Evolutionary conservation across 2,797 vertebrate genomes (phyloP).

Genomic region (Eulemur albifrons): DNA sequence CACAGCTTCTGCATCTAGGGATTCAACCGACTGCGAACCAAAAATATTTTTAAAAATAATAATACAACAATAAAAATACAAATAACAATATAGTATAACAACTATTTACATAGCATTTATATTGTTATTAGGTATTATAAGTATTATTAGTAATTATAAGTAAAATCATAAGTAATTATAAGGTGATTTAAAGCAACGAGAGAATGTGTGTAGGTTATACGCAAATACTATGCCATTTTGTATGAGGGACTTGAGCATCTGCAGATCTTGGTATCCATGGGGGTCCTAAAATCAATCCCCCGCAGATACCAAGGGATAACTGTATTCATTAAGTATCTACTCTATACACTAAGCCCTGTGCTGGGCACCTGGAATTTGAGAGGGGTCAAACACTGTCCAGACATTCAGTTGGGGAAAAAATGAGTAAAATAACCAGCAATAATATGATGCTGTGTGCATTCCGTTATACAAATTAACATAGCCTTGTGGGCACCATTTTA

Average conservation of each 20-base stretch:
- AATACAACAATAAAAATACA: neutral
- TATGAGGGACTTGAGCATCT: neutral
- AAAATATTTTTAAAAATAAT: neutral
- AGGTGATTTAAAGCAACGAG: neutral
- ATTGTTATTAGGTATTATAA: neutral
- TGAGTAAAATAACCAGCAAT: neutral
- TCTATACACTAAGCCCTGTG: neutral
- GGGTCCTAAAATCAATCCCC: no score
- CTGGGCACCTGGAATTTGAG: neutral
- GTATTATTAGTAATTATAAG: no score
- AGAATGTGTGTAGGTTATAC: neutral
- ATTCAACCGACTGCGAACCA: neutral
- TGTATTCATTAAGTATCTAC: neutral
- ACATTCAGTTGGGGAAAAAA: no score
- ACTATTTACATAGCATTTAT: neutral
- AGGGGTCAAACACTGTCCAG: neutral
- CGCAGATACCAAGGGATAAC: neutral
- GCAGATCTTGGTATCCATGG: neutral
- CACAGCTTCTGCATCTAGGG: neutral
- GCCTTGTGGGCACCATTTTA: neutral
- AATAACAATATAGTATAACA: neutral
- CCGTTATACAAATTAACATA: neutral
- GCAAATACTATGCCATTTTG: neutral
- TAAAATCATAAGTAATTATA: no score
- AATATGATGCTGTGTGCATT: no score